phyloP scores from a whole-genome alignment of 2,888 invertebrate species.

The Agriotes lineatus region DNA sequence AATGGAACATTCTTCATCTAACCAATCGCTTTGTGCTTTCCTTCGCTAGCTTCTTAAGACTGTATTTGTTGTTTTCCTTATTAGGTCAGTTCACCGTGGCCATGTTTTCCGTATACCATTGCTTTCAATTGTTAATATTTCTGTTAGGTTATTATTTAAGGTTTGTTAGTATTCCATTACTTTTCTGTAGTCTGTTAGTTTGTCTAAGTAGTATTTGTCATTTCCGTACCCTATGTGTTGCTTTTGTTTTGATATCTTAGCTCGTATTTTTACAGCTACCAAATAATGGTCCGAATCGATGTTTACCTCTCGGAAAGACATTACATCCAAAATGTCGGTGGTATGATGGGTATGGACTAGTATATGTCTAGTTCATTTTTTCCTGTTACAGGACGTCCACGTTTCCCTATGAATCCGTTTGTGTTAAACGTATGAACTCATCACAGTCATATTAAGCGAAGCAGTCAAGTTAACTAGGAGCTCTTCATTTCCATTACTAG shows the following conservation, averaged over 20 bases:
- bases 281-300: conserved; percentile 21
- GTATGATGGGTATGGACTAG: conserved; percentile 7
- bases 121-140: neutral
- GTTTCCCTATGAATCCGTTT: conserved; percentile 4
- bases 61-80: neutral
- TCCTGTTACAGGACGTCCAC: conserved; percentile 1
- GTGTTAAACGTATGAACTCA: conserved; percentile 7
- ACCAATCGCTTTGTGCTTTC: neutral
- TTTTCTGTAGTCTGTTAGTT: no score
- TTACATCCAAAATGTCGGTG: conserved; percentile 3
- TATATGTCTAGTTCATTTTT: conserved; percentile 11
- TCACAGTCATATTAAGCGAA: conserved; percentile 1
- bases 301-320: conserved; percentile 11
- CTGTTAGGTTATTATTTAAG: neutral
- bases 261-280: conserved; percentile 3
- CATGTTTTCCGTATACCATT: no score
- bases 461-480: neutral
- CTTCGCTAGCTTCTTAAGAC: neutral
- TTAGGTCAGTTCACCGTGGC: no score
- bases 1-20: neutral
- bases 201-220: neutral
- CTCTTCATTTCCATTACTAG: neutral
- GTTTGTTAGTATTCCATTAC: conserved; percentile 7
- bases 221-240: conserved; percentile 1
- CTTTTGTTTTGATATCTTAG: neutral